Conservation (phyloP, 2,888 invertebrate genomes). For the Oscheius sp. region DNA sequence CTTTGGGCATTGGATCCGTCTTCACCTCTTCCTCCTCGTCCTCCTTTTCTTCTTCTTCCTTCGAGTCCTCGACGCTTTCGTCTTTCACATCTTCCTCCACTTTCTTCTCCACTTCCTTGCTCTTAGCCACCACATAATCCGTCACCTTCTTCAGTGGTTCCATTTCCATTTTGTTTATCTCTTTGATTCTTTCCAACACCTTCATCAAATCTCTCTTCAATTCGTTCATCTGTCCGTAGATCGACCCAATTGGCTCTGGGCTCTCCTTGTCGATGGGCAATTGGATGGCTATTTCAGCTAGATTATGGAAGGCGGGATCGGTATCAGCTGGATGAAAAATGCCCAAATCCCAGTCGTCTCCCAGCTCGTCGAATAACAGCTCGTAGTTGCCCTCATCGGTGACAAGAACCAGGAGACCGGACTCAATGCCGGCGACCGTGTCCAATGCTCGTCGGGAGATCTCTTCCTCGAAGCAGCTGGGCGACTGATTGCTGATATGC, state of each 20-base stretch:
- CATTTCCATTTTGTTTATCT: too few relatives aligned
- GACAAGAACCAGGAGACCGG: too few relatives aligned
- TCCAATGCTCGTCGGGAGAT: not conserved
- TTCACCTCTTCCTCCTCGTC: not conserved
- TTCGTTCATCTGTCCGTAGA: too few relatives aligned
- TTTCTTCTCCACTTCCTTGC: conserved; percentile 1
- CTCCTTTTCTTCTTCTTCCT: too few relatives aligned
- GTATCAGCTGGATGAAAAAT: conserved; percentile 21
- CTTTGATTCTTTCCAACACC: too few relatives aligned
- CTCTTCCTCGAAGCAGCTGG: not conserved
- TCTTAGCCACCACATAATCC: too few relatives aligned
- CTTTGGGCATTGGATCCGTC: too few relatives aligned
- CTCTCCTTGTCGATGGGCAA: conserved; percentile 4
- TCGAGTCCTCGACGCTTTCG: not conserved
- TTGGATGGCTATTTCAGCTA: not conserved
- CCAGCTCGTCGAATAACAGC: not conserved
- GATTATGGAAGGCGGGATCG: not conserved
- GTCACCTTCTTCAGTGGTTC: too few relatives aligned
- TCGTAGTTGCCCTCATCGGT: not conserved
- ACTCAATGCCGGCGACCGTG: too few relatives aligned
- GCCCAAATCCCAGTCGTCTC: not conserved
- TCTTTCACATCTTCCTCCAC: not conserved
- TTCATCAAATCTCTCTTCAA: too few relatives aligned
- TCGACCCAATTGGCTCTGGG: too few relatives aligned
- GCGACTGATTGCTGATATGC: not conserved